Percentiles rank a stretch among this genome's conserved stretches.
phyloP scores from a whole-genome alignment of 2,113 vertebrate species.

The Sturnira hondurensis region DNA sequence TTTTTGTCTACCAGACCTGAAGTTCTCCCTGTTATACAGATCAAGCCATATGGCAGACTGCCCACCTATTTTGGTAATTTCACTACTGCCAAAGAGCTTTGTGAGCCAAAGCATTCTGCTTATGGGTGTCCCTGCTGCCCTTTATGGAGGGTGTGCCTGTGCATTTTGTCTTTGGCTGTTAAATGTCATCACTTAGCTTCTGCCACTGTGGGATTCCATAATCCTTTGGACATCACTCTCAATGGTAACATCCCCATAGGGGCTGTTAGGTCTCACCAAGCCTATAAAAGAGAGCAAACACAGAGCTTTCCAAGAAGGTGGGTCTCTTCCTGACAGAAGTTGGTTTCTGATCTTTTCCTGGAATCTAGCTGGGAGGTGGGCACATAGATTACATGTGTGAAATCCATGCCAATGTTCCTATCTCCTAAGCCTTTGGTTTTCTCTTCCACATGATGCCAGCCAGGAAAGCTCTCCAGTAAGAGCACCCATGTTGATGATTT shows the following conservation, averaged over 20 bases:
- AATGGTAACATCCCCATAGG: background rate
- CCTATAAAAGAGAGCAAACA: background rate
- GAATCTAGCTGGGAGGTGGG: background rate
- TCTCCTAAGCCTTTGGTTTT: background rate
- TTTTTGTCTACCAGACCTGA: background rate
- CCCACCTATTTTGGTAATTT: background rate
- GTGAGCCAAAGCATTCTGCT: background rate
- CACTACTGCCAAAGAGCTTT: background rate
- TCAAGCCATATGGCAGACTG: background rate
- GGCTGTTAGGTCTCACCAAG: background rate
- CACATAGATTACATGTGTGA: rapidly evolving
- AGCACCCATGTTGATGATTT: background rate
- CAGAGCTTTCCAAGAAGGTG: background rate
- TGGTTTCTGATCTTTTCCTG: background rate
- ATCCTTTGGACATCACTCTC: background rate
- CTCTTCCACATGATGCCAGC: background rate
- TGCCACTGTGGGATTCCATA: background rate
- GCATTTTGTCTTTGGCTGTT: background rate
- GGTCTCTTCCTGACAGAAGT: background rate
- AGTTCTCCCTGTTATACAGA: background rate
- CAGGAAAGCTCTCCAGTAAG: background rate
- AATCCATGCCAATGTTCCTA: background rate
- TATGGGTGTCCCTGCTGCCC: too few relatives aligned
- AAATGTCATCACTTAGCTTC: background rate
- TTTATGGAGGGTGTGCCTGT: background rate